These are phyloP conservation scores for Hippopotamyrus pictus DNA, from an alignment of 2,797 vertebrate species.

Conservation along the genomic window DNA sequence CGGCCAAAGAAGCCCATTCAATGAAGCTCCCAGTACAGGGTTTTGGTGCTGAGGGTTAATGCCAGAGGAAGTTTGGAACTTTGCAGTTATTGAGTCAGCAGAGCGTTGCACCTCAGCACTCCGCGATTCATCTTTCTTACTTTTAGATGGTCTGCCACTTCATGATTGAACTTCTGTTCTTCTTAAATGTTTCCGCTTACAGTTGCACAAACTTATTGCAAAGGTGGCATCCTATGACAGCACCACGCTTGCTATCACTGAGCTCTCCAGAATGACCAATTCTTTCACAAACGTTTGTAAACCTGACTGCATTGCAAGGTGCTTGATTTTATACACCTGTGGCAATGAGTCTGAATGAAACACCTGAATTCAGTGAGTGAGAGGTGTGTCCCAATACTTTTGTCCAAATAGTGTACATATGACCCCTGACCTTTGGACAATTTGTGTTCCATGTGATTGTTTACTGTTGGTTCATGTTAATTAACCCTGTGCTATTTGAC, in stretches of 20 bases:
- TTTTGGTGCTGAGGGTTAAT: neutral
- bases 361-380: neutral
- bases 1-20: neutral
- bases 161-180: neutral
- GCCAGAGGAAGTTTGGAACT: neutral
- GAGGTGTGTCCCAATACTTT: conserved; percentile 46
- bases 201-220: neutral
- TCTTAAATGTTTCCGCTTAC: neutral
- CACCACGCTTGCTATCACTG: neutral
- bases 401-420: conserved; percentile 20
- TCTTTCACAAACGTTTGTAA: neutral
- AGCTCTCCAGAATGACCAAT: neutral
- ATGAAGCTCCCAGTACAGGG: neutral
- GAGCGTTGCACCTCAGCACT: neutral
- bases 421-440: conserved; percentile 72
- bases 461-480: conserved; percentile 69
- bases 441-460: conserved; percentile 64
- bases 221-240: neutral
- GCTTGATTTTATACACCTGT: neutral
- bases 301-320: neutral
- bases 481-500: conserved; percentile 63
- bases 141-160: neutral
- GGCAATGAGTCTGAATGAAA: neutral
- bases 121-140: neutral
- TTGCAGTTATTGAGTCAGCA: neutral